Conservation (phyloP, 2,797 vertebrate species). For the Pyrrhura leucotis region DNA sequence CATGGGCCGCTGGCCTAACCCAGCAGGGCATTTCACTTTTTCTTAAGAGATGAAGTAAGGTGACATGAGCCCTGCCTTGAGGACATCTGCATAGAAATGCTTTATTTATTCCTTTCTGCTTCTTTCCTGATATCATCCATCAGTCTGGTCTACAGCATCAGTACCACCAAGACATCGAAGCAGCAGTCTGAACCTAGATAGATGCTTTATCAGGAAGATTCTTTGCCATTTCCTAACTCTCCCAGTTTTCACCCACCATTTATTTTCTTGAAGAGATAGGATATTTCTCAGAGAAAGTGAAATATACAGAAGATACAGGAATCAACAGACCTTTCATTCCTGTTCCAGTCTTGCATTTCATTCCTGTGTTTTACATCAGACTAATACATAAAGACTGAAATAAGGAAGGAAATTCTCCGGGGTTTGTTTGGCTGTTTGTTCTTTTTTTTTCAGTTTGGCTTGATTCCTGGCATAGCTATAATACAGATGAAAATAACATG, state of each 20-base stretch:
- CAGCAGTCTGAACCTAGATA: not conserved
- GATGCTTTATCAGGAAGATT: not conserved
- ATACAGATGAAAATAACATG: not conserved
- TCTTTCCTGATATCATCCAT: not conserved
- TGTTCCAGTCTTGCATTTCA: not conserved
- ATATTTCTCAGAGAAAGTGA: not conserved
- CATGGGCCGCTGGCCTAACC: not conserved
- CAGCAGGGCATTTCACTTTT: not conserved
- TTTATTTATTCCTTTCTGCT: conserved; percentile 18
- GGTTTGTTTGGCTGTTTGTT: accelerated
- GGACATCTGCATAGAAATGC: not conserved
- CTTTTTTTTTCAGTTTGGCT: not conserved
- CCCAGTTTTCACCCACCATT: not conserved
- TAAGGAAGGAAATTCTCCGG: not conserved
- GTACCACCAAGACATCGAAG: not conserved
- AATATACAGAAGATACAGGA: not conserved
- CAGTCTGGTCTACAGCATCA: not conserved
- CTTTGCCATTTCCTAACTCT: not conserved
- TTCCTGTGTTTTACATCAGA: not conserved
- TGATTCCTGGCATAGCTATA: not conserved
- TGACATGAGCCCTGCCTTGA: not conserved
- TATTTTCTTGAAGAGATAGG: not conserved
- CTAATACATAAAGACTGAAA: not conserved
- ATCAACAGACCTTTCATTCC: not conserved
- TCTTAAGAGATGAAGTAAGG: not conserved